phyloP scores from a whole-genome alignment of 1,140 invertebrate species.

The Scaptomyza graminum region DNA sequence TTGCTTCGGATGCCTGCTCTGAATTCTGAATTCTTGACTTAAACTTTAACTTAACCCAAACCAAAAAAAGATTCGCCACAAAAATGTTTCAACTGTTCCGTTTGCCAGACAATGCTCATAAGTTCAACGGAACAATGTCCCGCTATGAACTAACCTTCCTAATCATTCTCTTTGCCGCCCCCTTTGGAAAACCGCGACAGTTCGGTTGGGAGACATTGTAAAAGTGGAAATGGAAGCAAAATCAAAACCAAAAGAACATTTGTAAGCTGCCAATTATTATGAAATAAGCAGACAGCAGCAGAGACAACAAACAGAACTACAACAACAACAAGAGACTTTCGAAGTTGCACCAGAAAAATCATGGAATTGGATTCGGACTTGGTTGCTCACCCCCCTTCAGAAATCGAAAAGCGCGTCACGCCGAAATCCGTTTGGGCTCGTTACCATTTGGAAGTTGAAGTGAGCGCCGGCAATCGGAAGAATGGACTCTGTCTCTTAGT shows the following conservation, averaged over 20 bases:
- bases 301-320: constrained; percentile 19
- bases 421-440: constrained; percentile 63
- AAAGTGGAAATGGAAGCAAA: constrained; percentile 57
- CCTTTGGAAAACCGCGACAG: constrained; percentile 49
- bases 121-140: constrained; percentile 71
- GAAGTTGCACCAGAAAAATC: constrained; percentile 28
- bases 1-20: constrained; percentile 58
- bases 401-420: constrained; percentile 73
- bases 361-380: background rate
- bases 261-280: constrained; percentile 82
- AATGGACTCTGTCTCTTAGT: constrained; percentile 33
- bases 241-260: constrained; percentile 77
- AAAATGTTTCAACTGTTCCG: constrained; percentile 47
- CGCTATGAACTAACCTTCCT: constrained; percentile 39
- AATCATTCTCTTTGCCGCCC: background rate
- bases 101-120: constrained; percentile 31
- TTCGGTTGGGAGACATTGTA: constrained; percentile 17
- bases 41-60: constrained; percentile 33
- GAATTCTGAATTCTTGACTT: constrained; percentile 17
- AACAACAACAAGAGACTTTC: constrained; percentile 54
- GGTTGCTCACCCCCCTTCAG: background rate
- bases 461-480: constrained; percentile 68
- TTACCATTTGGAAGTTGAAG: constrained; percentile 63
- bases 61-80: constrained; percentile 44
- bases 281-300: constrained; percentile 70